Evolutionary conservation across 1,140 invertebrate species (phyloP), one percentile per base, ranked within the genome.

Genomic region (Trachelipus rathkii): DNA sequence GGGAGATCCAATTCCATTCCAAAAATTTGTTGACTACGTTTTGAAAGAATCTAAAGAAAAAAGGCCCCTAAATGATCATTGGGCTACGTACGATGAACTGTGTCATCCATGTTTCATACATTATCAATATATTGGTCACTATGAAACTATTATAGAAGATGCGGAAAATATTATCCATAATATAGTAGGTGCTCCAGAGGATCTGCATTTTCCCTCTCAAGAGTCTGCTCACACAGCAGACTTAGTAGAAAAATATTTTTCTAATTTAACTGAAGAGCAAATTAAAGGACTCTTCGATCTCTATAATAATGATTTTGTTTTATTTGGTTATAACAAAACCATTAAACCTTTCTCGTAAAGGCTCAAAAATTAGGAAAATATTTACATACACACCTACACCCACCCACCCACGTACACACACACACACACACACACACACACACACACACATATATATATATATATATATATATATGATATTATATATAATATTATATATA

Each of bases 51-150:
- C 33, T 73, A 77, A 73, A 33, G 70, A 77, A 19, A 71, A 21
- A 84, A 81, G 85, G 81, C 78, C 85, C 81, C 86, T 88, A 77
- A 95, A 95, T 84, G 95, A 96, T 83, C 95, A 97, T 83, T 97
- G 95, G 95, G 89, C 90, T 82, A 90, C 93, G 0, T 91, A 94
- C 77, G 87, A 89, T 77, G 89, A 91, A 71, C 85, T 96, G 10
- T 97, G 95, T 84, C 90, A 92, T 83, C 95, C 95, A 0, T 97
- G 95, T 84, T 84, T 88, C 15, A 88, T 97, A 70, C 91, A 92
- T 83, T 97, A 96, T 85, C 92, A 94, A 84, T 90, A 95, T 83
- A 90, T 97, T 75, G 95, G 95, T 85, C 89, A 92, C 85, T 89
- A 89, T 81, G 89, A 90, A 83, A 91, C 90, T 0, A 84, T 95